Percentiles rank a stretch among this genome's conserved stretches.
These are phyloP conservation scores for Salticus scenicus DNA, from an alignment of 2,888 invertebrate species.

Conservation along the genomic window DNA sequence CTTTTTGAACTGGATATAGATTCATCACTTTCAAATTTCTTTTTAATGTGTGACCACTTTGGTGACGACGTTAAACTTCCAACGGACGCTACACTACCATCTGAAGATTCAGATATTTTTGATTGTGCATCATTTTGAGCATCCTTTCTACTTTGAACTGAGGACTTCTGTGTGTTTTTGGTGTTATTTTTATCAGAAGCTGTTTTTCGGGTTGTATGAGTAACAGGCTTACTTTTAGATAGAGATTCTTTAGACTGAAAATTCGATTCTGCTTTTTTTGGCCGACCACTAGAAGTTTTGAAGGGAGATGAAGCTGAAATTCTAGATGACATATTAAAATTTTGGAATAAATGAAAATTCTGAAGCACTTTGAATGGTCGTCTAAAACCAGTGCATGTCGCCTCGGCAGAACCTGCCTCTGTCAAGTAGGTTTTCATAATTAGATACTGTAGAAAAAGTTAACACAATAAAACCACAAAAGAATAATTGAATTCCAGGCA, in stretches of 20 bases:
- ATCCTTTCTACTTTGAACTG: conserved; percentile 19
- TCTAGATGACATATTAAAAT: conserved; percentile 24
- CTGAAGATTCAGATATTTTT: conserved; percentile 13
- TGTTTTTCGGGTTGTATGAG: conserved; percentile 18
- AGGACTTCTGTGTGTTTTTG: background rate
- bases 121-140: background rate
- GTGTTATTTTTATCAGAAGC: background rate
- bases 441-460: conserved; percentile 20
- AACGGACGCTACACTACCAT: conserved; percentile 25
- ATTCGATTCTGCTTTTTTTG: conserved; percentile 25
- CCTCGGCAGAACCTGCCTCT: conserved; percentile 36
- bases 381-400: conserved; percentile 25
- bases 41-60: conserved; percentile 68
- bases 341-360: conserved; percentile 41
- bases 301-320: conserved; percentile 40
- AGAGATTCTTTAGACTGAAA: conserved; percentile 18
- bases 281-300: conserved; percentile 38
- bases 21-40: conserved; percentile 59
- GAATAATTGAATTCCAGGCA: conserved; percentile 5
- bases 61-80: conserved; percentile 65
- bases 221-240: conserved; percentile 23
- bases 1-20: conserved; percentile 1
- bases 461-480: conserved; percentile 43
- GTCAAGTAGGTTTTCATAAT: conserved; percentile 55
- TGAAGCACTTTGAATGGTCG: conserved; percentile 52